Evolutionary conservation across 30 jellyfish, hydroid and myxozoan species (phyloP), one percentile per base, ranked within the genome.

Genomic region (Pelagia noctiluca): DNA sequence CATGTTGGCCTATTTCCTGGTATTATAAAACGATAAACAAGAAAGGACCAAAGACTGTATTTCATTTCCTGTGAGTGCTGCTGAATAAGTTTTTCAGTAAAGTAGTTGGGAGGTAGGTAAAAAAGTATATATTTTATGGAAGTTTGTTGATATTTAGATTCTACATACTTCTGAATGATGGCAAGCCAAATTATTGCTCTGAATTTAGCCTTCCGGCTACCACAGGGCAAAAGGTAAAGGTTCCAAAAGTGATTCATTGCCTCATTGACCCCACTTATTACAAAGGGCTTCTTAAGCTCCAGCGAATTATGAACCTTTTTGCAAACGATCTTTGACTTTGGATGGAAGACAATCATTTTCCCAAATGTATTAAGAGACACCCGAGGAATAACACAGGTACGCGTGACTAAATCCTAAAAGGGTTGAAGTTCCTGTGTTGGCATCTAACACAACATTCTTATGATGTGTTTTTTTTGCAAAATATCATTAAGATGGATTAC

Each of bases 341-440:
- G 16, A 29, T 22, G 75, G 75, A 33, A 62, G 75, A 33, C 75
- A 62, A 26, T 37, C 22, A 22, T 62, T 3, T 23, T 33, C 2
- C 75, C 75, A 33, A 62, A 62, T 33, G 29, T 62, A 22, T 29
- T 23, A 10, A 62, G 75, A 29, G 16, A 22, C 75, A 62, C 35
- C 75, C 28, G 75, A 16, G 75, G 75, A 62, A 62, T 62, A 2
- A 22, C 31, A 21, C 28, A 62, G 75, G 75, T 37, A 62, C 19
- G 36, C 75, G 28, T 62, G 75, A 33, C 75, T 33, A 62, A 19
- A 62, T 29, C 75, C 75, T 22, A 29, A 62, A 33, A 62, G 75
- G 36, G 35, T 29, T 7, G 75, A 37, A 18, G 35, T 22, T 62
- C 31, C 75, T 22, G 31, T 33, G 31, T 29, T 29, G 35, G 31